Conservation (phyloP, 1,140 invertebrate genomes). For the Megalopta genalis region DNA sequence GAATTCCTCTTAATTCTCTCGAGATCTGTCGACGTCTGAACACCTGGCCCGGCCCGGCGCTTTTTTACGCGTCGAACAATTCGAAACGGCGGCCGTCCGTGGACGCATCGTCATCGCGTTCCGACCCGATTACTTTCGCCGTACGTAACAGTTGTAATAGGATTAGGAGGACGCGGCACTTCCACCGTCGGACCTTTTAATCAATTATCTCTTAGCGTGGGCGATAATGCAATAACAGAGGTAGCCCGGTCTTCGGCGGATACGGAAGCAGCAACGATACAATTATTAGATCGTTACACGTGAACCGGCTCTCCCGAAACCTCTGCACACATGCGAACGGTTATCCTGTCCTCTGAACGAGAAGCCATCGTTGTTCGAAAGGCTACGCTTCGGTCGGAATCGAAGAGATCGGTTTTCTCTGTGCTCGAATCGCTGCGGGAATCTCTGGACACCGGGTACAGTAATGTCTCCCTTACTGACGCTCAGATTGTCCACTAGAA, state of each 20-base stretch:
- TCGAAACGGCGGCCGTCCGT: background rate
- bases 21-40: too few relatives aligned
- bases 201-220: constrained; percentile 11
- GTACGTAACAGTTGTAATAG: constrained; percentile 23
- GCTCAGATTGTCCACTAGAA: too few relatives aligned
- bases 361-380: too few relatives aligned
- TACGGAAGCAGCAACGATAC: background rate
- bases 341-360: too few relatives aligned
- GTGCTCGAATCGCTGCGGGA: too few relatives aligned
- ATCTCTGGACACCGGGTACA: too few relatives aligned
- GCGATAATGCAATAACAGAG: background rate
- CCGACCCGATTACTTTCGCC: constrained; percentile 35
- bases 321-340: background rate
- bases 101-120: background rate
- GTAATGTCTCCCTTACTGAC: too few relatives aligned
- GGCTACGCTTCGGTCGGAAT: too few relatives aligned
- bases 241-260: background rate
- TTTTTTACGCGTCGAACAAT: background rate
- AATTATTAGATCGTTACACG: background rate
- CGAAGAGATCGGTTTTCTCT: too few relatives aligned
- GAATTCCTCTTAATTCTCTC: too few relatives aligned
- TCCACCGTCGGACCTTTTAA: background rate
- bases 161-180: background rate
- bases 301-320: background rate
- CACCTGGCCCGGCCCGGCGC: too few relatives aligned